Base-by-base conservation (phyloP, 2,888 invertebrate species). In the Drosophila parthenogenetica region DNA sequence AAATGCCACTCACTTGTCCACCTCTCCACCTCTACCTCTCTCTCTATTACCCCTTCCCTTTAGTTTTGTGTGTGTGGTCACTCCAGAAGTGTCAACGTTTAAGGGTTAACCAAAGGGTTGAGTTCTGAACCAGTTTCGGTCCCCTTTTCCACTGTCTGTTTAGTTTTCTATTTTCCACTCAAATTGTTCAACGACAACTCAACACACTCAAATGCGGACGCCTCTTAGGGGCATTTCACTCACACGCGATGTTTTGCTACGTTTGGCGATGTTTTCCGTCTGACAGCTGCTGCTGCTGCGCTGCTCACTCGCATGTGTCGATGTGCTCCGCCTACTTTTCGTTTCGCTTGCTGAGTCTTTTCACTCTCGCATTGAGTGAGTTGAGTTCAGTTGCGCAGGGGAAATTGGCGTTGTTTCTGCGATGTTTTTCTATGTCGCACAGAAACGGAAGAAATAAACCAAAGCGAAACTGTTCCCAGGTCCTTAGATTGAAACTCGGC, bases 291-390 rank as follows among this genome's bases (percentile, higher is more conserved):
- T 68, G 54, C 75, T 82, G 59, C 60, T 68, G 76, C 19, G 58
- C 64, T 61, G 76, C 69, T 73, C 70, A 53, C 63, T 45, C 80
- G 53, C 59, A 58, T 54, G 45, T 46, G 7, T 14, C 71, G 51
- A 35, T 13, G 73, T 67, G 87, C 91, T 90, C 90, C 90, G 90
- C 90, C 91, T 89, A 80, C 81, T 86, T 90, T 90, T 87, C 77
- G 29, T 29, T 29, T 29, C 29, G 29, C 45, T 72, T 62, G 63
- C 71, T 49, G 62, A 65, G 57, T 42, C 60, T 54, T 53, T 46
- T 50, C 46, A 32, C 29, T 70, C 64, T 64, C 64, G 58, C 74
- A 22, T 67, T 65, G 84, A 81, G 88, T 79, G 71, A 35, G 59
- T 71, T 49, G 17, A 40, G 11, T 16, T 35, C 16, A 19, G 10